Conservation (phyloP, 2,797 vertebrate genomes). For the Darevskia nairensis region DNA sequence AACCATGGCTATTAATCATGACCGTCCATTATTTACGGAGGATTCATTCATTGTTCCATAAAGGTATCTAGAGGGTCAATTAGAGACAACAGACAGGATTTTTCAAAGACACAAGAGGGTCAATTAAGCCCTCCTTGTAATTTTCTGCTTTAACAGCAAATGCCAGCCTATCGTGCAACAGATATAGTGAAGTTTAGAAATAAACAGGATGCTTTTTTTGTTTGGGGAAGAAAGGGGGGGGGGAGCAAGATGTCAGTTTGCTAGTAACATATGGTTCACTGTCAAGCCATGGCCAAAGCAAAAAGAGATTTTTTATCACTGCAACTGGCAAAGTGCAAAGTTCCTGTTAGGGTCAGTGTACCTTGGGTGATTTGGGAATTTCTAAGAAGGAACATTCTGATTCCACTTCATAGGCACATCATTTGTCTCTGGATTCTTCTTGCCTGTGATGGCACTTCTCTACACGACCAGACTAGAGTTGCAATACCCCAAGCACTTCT, state of each 20-base stretch:
- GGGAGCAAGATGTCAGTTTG: constrained; percentile 2
- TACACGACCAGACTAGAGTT: not conserved
- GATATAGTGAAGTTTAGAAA: constrained; percentile 75
- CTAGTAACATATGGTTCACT: constrained; percentile 39
- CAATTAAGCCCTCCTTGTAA: constrained; percentile 90
- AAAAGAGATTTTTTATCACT: constrained; percentile 47
- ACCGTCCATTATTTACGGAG: constrained; percentile 95
- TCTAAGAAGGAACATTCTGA: constrained; percentile 61
- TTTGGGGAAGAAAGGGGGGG: constrained; percentile 23
- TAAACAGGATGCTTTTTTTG: constrained; percentile 65
- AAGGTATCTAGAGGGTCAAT: constrained; percentile 99
- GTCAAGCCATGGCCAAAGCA: constrained; percentile 52
- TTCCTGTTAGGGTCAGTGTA: constrained; percentile 58
- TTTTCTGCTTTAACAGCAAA: constrained; percentile 88
- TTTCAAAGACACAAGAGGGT: constrained; percentile 91
- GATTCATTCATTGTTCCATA: constrained; percentile 96
- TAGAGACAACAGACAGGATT: constrained; percentile 91
- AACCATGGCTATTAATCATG: constrained; percentile 98
- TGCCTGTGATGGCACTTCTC: constrained; percentile 21
- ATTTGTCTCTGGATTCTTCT: constrained; percentile 65
- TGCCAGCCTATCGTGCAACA: constrained; percentile 77
- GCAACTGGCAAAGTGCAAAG: constrained; percentile 52
- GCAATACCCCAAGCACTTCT: constrained; percentile 22
- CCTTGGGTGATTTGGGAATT: constrained; percentile 53
- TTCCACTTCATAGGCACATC: constrained; percentile 42